These are phyloP conservation scores for Hirudo medicinalis DNA, from an alignment of 1,140 invertebrate genomes.

Conservation along the genomic window DNA sequence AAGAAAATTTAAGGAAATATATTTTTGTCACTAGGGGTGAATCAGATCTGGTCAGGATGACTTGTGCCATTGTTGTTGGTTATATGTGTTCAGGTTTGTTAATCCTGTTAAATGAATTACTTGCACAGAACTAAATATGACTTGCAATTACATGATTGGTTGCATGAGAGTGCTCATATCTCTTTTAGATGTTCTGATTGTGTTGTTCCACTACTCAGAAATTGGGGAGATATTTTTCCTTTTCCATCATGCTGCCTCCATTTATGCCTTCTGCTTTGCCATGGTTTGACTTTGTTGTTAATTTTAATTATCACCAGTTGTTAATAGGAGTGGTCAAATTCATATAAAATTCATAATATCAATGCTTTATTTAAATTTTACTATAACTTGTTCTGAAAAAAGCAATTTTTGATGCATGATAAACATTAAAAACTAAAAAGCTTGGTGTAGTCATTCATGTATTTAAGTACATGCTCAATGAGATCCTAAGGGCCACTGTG, in stretches of 20 bases:
- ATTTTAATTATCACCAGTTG: neutral
- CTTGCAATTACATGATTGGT: no score
- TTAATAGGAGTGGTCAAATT: neutral
- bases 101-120: neutral
- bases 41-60: slow-evolving; percentile 29
- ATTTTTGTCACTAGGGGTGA: slow-evolving; percentile 28
- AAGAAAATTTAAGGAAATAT: neutral
- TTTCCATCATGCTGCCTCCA: slow-evolving; percentile 34
- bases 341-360: neutral
- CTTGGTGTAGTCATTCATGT: no score
- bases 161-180: no score
- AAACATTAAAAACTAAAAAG: no score
- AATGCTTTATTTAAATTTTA: neutral
- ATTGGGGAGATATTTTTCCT: slow-evolving; percentile 35
- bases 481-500: no score
- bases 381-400: no score
- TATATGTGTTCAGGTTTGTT: slow-evolving; percentile 33
- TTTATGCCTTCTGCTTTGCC: slow-evolving; percentile 35
- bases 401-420: no score
- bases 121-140: neutral
- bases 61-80: slow-evolving; percentile 34
- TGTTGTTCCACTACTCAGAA: slow-evolving; percentile 32
- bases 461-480: no score
- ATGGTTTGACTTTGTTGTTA: slow-evolving; percentile 24
- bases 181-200: slow-evolving; percentile 30